Base-by-base conservation (phyloP, 1,140 invertebrate genomes). In the Drosophila tropicalis region DNA sequence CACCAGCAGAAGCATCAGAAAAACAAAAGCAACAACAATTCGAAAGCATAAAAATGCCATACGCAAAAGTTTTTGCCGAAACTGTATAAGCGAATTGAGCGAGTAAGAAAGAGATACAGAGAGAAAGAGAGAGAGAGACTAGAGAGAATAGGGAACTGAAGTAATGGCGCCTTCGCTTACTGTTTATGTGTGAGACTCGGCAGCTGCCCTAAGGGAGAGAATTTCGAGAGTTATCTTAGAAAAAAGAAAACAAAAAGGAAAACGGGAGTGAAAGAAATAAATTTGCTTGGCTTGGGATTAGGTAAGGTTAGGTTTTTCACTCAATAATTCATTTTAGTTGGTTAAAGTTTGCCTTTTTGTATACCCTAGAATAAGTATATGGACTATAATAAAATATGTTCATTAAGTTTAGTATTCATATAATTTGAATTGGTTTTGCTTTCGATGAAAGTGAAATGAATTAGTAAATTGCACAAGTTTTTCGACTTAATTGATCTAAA, bases 11-110 rank as follows among this genome's bases (percentile, higher is more conserved):
- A n/a, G 36, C 36, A 67, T 17, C 61, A 77, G 25, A 34, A 62
- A 44, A 13, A 39, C 36, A 39, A 39, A 39, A 39, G 36, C 40
- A 47, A 29, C 61, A 62, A 47, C 19, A 39, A 62, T 25, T 15
- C 32, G 1, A 64, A 36, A n/a, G 62, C 67, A 69, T 56, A 57
- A 55, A 68, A 79, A 66, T 73, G 66, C 41, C 65, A 74, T 47
- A 64, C 71, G 76, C 41, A 56, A 39, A 44, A 44, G 29, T 19
- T 62, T 57, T 51, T 22, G 17, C 44, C 44, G 36, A 51, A 51
- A 51, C 44, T 22, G 44, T 51, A 51, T 51, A 17, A 17, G 41
- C 15, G 41, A 44, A 17, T 15, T 15, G 41, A 17, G 41, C n/a
- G n/a, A 44, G 41, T 6, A 5, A 44, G 40, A 6, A 5, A 40